Conservation (phyloP, 2,797 vertebrate genomes). For the Sylvia borin region DNA sequence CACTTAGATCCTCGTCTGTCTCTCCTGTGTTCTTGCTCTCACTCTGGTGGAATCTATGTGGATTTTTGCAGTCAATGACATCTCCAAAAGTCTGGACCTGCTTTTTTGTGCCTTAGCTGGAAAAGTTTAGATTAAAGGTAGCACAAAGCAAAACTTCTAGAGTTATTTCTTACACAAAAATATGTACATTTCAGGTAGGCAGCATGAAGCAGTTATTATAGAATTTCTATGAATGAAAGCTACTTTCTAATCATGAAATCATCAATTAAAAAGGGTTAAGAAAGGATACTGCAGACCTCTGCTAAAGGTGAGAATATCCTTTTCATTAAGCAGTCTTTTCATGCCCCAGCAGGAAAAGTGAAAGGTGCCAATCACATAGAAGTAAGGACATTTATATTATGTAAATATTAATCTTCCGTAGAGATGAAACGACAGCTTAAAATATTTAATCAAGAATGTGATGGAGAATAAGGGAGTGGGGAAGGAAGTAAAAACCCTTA, state of each 20-base stretch:
- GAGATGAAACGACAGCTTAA: neutral
- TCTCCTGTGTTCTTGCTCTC: neutral
- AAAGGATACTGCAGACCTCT: neutral
- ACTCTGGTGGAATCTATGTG: neutral
- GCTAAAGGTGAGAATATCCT: neutral
- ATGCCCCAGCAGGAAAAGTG: neutral
- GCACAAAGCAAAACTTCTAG: neutral
- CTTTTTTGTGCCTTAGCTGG: neutral
- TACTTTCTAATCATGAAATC: neutral
- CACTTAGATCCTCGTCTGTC: neutral
- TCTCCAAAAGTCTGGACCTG: neutral
- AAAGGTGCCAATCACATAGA: neutral
- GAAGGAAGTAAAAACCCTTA: neutral
- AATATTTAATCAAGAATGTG: neutral
- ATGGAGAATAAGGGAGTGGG: accelerated
- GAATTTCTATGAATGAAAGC: constrained; percentile 31
- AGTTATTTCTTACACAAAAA: neutral
- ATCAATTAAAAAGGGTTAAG: neutral
- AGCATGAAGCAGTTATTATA: neutral
- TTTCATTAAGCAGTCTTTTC: neutral
- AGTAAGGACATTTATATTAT: neutral
- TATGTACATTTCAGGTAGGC: neutral
- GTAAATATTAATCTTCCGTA: neutral
- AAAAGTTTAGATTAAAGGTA: neutral
- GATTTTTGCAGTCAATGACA: neutral